phyloP scores from a whole-genome alignment of 2,113 vertebrate species.

The Oryzias melastigma region DNA sequence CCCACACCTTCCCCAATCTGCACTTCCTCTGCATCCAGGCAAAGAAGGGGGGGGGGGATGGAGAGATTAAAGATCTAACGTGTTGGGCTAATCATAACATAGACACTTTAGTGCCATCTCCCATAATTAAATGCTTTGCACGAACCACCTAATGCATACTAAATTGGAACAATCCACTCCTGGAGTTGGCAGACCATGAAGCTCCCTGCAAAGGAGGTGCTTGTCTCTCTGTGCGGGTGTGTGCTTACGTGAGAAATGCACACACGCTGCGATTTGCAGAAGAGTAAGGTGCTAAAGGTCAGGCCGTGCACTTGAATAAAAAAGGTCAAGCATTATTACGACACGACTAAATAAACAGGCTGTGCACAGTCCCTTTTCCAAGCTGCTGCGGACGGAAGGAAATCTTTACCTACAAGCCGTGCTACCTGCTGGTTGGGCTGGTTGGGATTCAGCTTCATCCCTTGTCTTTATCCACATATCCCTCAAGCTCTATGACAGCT shows the following conservation, averaged over 20 bases:
- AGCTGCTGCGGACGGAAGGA: slow-evolving; percentile 19
- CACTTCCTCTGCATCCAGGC: slow-evolving; percentile 27
- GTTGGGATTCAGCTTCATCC: slow-evolving; percentile 54
- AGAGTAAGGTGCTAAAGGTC: slow-evolving; percentile 70
- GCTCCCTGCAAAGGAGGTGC: slow-evolving; percentile 60
- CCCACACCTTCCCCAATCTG: neutral
- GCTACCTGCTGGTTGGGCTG: slow-evolving; percentile 44
- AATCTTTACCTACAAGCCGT: slow-evolving; percentile 25
- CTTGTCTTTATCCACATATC: slow-evolving; percentile 67
- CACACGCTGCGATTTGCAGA: slow-evolving; percentile 38
- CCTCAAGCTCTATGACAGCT: slow-evolving; percentile 69
- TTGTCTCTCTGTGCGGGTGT: slow-evolving; percentile 18
- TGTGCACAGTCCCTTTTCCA: slow-evolving; percentile 16
- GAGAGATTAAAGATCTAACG: slow-evolving; percentile 75
- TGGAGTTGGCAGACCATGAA: slow-evolving; percentile 71
- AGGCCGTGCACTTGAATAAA: slow-evolving; percentile 64
- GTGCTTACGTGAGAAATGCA: slow-evolving; percentile 6
- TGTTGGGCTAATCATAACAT: slow-evolving; percentile 79
- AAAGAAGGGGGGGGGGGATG: slow-evolving; percentile 30
- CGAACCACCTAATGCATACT: slow-evolving; percentile 77
- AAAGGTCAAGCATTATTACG: slow-evolving; percentile 77
- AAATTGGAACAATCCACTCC: slow-evolving; percentile 76
- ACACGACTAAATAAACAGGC: slow-evolving; percentile 74
- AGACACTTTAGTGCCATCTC: slow-evolving; percentile 76
- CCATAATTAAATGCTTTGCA: slow-evolving; percentile 79